Evolutionary conservation across 2,797 vertebrate species (phyloP), one percentile per base, ranked within the genome.

Genomic region (Rhinoraja longicauda): DNA sequence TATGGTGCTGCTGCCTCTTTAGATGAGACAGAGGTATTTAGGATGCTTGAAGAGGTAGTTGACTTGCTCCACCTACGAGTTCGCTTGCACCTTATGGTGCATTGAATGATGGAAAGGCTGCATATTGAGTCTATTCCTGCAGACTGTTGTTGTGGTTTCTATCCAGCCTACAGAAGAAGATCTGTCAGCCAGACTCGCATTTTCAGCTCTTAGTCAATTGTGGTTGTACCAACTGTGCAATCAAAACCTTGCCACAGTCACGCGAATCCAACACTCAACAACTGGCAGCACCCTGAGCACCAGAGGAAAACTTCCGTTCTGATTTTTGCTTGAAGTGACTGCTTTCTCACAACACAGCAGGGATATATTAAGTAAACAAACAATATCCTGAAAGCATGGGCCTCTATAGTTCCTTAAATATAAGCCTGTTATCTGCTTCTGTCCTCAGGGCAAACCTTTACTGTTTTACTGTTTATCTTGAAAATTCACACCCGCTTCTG

Each of bases 401-500:
- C 1, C 12, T n/a, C 32, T 24, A 8, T 32, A 39, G 36, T 29
- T 91, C 88, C 24, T 72, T 91, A 70, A 91, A 91, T 32, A 10
- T 70, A 39, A 72, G 45, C 72, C 88, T 72, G 21, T 91, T 64
- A 91, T 39, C 6, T 91, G 8, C 13, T 72, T 73, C 36, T 70
- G 17, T 39, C 64, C 32, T 73, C 13, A 90, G 64, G 62, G 32
- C 17, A 17, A 53, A 24, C 36, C 8, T 19, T 72, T 72, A 39
- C 24, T 45, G 62, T 91, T 91, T 45, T 45, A 9, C 67, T 91
- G 32, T 90, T 70, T 39, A 67, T 36, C 9, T 73, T 70, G 39
- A 19, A 91, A 39, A 70, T 72, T 45, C 67, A 91, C 36, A 45
- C 88, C 88, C 67, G 17, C 64, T 91, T 72, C 64, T 90, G 88